Evolutionary conservation across 2,797 vertebrate species (phyloP).

Genomic region (Enteromius fasciolatus): DNA sequence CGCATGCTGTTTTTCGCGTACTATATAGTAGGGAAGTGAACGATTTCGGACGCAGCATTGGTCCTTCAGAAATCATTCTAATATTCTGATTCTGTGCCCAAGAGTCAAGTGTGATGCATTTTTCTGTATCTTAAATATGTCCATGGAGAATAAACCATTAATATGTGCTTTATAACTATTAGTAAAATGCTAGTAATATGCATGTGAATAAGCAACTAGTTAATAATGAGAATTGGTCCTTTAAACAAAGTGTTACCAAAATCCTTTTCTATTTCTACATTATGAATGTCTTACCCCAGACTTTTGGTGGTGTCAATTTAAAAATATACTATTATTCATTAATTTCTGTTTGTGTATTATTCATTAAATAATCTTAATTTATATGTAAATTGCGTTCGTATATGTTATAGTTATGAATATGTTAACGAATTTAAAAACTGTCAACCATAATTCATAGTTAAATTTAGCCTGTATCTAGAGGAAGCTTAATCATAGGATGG

Average conservation of each 20-base stretch:
- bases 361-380: background rate
- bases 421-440: background rate
- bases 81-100: background rate
- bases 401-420: too few species aligned
- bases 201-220: too few species aligned
- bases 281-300: background rate
- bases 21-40: too few species aligned
- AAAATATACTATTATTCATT: background rate
- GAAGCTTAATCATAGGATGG: constrained; percentile 21
- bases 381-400: background rate
- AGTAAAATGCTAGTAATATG: too few species aligned
- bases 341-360: background rate
- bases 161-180: too few species aligned
- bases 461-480: constrained; percentile 6
- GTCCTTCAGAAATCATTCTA: background rate
- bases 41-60: too few species aligned
- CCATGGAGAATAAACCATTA: too few species aligned
- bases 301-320: background rate
- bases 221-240: too few species aligned
- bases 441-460: background rate
- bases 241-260: too few species aligned
- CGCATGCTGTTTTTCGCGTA: too few species aligned
- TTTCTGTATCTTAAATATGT: background rate
- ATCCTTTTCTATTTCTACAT: background rate
- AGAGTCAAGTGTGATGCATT: background rate